These are phyloP conservation scores for Poeciliopsis retropinna DNA, from an alignment of 2,113 vertebrate genomes.

Conservation along the genomic window DNA sequence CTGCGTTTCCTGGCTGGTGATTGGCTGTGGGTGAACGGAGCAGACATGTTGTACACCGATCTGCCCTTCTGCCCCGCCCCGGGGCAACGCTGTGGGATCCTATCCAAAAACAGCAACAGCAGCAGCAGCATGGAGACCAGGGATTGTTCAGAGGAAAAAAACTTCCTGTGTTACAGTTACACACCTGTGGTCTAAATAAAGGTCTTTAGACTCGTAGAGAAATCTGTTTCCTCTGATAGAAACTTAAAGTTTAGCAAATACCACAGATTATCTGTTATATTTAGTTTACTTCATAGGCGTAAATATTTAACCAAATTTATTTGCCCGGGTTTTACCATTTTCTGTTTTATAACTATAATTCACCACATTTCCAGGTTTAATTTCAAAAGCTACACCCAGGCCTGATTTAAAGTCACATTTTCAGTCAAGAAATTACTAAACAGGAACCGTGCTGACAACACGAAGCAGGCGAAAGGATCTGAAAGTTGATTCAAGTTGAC, in stretches of 20 bases:
- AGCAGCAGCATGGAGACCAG: neutral
- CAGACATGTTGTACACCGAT: neutral
- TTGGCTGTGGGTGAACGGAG: conserved; percentile 51
- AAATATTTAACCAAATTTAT: neutral
- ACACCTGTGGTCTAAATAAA: neutral
- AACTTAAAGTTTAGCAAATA: too few species aligned
- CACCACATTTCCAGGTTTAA: neutral
- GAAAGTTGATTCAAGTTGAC: neutral
- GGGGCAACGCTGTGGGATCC: conserved; percentile 21
- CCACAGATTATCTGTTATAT: neutral
- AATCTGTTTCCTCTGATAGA: neutral
- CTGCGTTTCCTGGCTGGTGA: conserved; percentile 52
- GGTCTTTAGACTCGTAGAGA: neutral
- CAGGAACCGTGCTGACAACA: too few species aligned
- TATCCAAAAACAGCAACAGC: neutral
- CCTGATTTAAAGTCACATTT: neutral
- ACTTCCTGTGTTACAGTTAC: conserved; percentile 54
- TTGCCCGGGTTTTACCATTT: neutral
- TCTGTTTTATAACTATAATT: neutral
- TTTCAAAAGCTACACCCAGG: neutral
- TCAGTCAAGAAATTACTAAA: too few species aligned
- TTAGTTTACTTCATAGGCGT: neutral
- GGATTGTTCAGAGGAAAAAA: conserved; percentile 35
- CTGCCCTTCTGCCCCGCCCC: conserved; percentile 15
- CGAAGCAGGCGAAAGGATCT: too few species aligned